These are phyloP conservation scores for Teleopsis dalmanni DNA, from an alignment of 1,140 invertebrate genomes.

Conservation along the genomic window DNA sequence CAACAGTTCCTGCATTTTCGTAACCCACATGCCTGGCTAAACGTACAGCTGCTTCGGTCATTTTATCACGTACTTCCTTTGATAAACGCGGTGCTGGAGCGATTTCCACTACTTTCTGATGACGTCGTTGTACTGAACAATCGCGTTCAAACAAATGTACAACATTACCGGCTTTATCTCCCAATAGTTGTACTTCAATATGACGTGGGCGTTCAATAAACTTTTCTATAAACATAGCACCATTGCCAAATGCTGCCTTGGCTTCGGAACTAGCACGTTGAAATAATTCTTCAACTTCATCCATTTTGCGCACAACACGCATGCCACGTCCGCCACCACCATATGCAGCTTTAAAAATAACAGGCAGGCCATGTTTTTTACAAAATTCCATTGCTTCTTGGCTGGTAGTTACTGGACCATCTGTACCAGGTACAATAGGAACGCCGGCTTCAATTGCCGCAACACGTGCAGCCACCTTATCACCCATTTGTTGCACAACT, in stretches of 20 bases:
- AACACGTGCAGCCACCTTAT: slow-evolving; percentile 83
- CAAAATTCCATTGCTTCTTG: slow-evolving; percentile 90
- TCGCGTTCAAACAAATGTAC: slow-evolving; percentile 96
- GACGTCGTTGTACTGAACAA: slow-evolving; percentile 94
- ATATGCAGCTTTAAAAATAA: slow-evolving; percentile 98
- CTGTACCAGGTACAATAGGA: slow-evolving; percentile 84
- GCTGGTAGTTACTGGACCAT: slow-evolving; percentile 76
- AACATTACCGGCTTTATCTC: slow-evolving; percentile 91
- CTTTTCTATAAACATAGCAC: slow-evolving; percentile 97
- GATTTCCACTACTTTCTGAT: slow-evolving; percentile 98
- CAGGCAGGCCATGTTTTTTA: slow-evolving; percentile 85
- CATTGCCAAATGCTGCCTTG: slow-evolving; percentile 91
- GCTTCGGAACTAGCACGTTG: slow-evolving; percentile 91
- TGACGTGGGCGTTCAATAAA: slow-evolving; percentile 96
- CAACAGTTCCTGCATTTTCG: slow-evolving; percentile 97
- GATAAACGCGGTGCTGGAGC: slow-evolving; percentile 89
- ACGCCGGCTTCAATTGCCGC: slow-evolving; percentile 84
- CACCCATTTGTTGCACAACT: slow-evolving; percentile 95
- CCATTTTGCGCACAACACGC: slow-evolving; percentile 87
- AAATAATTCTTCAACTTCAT: slow-evolving; percentile 88
- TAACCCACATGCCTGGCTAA: slow-evolving; percentile 90
- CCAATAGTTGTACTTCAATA: slow-evolving; percentile 96
- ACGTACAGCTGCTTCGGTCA: slow-evolving; percentile 84
- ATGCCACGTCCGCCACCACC: slow-evolving; percentile 97
- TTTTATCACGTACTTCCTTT: slow-evolving; percentile 65